Evolutionary conservation across 2,113 vertebrate species (phyloP).

Genomic region (Neofelis nebulosa): DNA sequence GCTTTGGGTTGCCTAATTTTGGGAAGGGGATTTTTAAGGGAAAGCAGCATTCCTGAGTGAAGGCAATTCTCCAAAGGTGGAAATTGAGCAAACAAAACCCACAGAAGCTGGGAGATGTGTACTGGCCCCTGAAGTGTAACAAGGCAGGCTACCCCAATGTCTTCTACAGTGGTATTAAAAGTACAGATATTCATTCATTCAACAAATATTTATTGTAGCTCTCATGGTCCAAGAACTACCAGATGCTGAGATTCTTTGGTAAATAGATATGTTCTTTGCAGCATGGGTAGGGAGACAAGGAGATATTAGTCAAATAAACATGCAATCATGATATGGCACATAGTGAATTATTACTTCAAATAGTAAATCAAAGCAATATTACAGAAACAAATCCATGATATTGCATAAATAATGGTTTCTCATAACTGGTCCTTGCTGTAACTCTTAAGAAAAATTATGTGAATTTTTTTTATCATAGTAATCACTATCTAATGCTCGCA

Average conservation of each 20-base stretch:
- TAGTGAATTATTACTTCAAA: not conserved
- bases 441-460: not conserved
- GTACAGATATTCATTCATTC: not conserved
- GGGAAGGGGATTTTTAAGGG: not conserved
- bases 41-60: not conserved
- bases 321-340: not conserved
- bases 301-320: not conserved
- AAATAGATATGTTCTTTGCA: not conserved
- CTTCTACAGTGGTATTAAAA: not conserved
- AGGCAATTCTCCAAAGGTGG: not conserved
- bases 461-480: not conserved
- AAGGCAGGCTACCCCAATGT: not conserved
- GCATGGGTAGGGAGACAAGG: not conserved
- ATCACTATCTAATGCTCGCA: not conserved
- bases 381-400: not conserved
- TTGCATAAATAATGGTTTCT: not conserved
- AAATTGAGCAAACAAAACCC: not conserved
- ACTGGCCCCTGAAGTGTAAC: not conserved
- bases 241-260: not conserved
- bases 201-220: not conserved
- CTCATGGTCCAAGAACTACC: not conserved
- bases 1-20: not conserved
- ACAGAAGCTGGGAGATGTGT: not conserved
- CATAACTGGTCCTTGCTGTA: not conserved
- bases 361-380: not conserved